Base-by-base conservation (phyloP, 2,113 vertebrate genomes). In the Ivindomyrus marchei region DNA sequence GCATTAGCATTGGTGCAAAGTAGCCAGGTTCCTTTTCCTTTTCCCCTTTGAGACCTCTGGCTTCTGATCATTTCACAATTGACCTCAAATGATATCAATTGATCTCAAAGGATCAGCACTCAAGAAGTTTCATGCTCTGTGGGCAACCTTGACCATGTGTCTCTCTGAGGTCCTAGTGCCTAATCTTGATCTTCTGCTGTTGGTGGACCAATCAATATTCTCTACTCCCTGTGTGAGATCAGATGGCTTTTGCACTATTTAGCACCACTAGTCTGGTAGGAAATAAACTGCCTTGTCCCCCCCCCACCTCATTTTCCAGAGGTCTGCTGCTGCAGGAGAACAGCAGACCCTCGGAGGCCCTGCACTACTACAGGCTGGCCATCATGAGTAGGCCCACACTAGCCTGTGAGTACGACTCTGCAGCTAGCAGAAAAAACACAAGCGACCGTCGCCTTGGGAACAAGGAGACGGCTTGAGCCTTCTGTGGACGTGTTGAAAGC, bases 361-460 rank as follows among this genome's bases (percentile, higher is more conserved):
- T 99, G 39, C 97, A 98, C 96, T 99, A 99, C 95, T 99, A 99
- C 93, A 98, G 98, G 93, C 93, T 99, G 96, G 98, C 98, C 80
- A 97, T 99, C 90, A 97, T 97, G 93, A 99, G 98, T 95, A 97
- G 98, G 95, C 98, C 98, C 92, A 99, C 98, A 52, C 94, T 99
- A 93, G 98, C 98, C 94, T 99, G 98, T 99, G 96, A 98, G 98
- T 99, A 97, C 94, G 93, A 92, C 89, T 56, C 91, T 91, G 92
- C 90, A 92, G 92, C 95, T 94, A 21, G 27, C 13, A 31, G 46
- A 17, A 39, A 36, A 27, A 3, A 36, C 3, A 2, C 27, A 87
- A 87, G 52, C 27, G 27, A 3, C 49, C 90, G 92, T 92, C 95
- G 94, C 92, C 93, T 94, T 92, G 93, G 94, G 92, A 91, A 88